Evolutionary conservation across 2,888 invertebrate species (phyloP), one percentile per base, ranked within the genome.

Genomic region (Eurytoma californica): DNA sequence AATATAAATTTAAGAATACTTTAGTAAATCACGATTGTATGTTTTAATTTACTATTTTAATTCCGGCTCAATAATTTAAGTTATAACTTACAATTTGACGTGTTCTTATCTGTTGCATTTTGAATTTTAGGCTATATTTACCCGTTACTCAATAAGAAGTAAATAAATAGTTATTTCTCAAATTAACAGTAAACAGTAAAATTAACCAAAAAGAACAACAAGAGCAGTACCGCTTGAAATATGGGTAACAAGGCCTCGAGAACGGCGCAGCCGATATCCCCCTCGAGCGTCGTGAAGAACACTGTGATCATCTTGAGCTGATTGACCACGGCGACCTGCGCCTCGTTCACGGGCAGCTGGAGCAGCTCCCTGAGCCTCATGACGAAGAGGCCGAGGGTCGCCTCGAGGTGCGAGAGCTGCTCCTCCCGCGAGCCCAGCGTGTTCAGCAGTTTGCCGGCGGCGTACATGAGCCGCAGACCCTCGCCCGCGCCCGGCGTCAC

Each of bases 381-480:
- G 76, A 94, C 92, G 80, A 93, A 93, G 0, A 95, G 94, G 60
- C 94, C 93, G 20, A 96, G 91, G 57, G 95, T 93, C 2, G 92
- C 91, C 84, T 95, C 94, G 80, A 96, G 91, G 87, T 94, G 94
- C 76, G 92, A 91, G 89, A 95, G 92, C 82, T 95, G 94, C 82
- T 92, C 92, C 14, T 92, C 92, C 20, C 91, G 87, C 0, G 92
- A 88, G 0, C 94, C 92, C 79, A 95, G 89, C 18, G 94, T 91
- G 79, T 95, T 94, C 83, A 96, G 90, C 5, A 95, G 92, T 86
- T 94, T 93, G 9, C 96, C 96, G 75, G 96, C 92, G 72, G 94
- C 94, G 83, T 93, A 94, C 95, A 96, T 95, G 20, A 96, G 89
- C 65, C 96, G 92, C 69, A 94, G 92, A 77, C 93, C 92, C 86